A percentile compares a stretch with the other conserved stretches of the same genome.
Conservation (phyloP, 2,113 vertebrate species). For the Clarias batrachus region DNA sequence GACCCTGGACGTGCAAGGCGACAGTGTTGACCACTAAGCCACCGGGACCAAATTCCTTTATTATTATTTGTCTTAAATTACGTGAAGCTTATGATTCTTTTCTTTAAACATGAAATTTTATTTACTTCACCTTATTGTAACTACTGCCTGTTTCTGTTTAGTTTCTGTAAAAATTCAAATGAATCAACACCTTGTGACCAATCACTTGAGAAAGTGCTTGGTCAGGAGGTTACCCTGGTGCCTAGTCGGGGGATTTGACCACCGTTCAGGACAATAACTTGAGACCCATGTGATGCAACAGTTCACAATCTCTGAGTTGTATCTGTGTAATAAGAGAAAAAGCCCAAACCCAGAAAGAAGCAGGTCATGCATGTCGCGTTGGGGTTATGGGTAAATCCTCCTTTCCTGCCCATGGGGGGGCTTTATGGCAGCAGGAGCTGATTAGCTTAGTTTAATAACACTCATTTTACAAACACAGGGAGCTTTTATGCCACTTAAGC, state of each 20-base stretch:
- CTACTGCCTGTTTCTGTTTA: neutral
- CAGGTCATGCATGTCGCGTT: neutral
- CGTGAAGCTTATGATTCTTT: neutral
- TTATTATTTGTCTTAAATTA: neutral
- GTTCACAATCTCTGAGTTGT: neutral
- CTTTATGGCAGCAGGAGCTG: constrained; percentile 60
- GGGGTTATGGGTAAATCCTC: neutral
- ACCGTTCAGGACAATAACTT: no score
- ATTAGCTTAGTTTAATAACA: constrained; percentile 68
- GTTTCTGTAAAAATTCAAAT: neutral
- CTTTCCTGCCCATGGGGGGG: constrained; percentile 27
- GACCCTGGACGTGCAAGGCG: no score
- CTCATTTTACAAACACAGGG: constrained; percentile 67
- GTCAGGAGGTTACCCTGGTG: neutral
- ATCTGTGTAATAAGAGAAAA: neutral
- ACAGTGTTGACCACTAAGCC: no score
- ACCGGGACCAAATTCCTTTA: neutral
- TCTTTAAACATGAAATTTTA: neutral
- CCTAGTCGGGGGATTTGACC: neutral
- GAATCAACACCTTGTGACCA: neutral
- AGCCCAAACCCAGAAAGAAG: neutral
- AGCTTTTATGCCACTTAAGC: constrained; percentile 51
- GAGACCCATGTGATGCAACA: neutral
- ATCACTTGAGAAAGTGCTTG: neutral
- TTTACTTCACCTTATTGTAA: neutral